A percentile compares a stretch with the other conserved stretches of the same genome.
Evolutionary conservation across 2,888 invertebrate genomes (phyloP).

Genomic region (Scaptomyza polygonia): DNA sequence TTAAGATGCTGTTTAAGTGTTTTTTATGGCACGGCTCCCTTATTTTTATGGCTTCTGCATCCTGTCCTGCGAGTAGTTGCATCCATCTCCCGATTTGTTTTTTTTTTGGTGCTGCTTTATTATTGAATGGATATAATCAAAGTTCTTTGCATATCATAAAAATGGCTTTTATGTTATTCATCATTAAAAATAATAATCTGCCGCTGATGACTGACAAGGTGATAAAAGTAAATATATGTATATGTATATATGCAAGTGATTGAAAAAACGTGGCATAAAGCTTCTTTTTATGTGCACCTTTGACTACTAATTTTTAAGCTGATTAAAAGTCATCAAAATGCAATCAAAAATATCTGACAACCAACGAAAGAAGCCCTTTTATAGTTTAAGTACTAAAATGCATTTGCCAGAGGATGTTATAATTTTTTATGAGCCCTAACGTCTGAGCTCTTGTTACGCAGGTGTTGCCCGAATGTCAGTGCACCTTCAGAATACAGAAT

Average conservation of each 20-base stretch:
- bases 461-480: neutral
- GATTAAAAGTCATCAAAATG: slow-evolving; percentile 76
- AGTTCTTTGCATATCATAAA: slow-evolving; percentile 77
- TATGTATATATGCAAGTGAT: neutral
- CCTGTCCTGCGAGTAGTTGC: slow-evolving; percentile 25
- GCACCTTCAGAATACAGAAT: neutral
- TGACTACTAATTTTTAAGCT: slow-evolving; percentile 77
- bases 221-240: slow-evolving; percentile 36
- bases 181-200: slow-evolving; percentile 69
- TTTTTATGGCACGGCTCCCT: slow-evolving; percentile 49
- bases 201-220: slow-evolving; percentile 29
- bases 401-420: slow-evolving; percentile 22
- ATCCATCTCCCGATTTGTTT: neutral
- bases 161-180: slow-evolving; percentile 73
- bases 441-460: slow-evolving; percentile 10
- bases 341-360: slow-evolving; percentile 50
- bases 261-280: neutral
- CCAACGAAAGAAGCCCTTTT: slow-evolving; percentile 35
- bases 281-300: slow-evolving; percentile 20
- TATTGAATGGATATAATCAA: slow-evolving; percentile 77
- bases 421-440: slow-evolving; percentile 36
- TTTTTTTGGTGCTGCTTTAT: slow-evolving; percentile 52
- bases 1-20: slow-evolving; percentile 56
- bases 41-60: slow-evolving; percentile 62
- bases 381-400: slow-evolving; percentile 29